These are phyloP conservation scores for Gryllus bimaculatus DNA, from an alignment of 1,140 invertebrate species.

Conservation along the genomic window DNA sequence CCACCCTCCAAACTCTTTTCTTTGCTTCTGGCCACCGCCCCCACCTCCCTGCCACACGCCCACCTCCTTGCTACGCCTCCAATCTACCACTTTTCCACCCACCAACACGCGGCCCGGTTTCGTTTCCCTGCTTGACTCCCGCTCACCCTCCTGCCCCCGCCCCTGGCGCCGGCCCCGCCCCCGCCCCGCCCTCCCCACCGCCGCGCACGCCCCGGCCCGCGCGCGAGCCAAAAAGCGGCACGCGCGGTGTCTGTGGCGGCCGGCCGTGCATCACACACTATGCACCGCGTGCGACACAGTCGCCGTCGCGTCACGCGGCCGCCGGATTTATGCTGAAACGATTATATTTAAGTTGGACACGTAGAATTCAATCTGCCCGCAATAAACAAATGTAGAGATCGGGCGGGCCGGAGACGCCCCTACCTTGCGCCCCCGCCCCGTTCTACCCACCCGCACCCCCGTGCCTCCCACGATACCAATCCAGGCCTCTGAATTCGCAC, in stretches of 20 bases:
- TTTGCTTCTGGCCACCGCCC: no score
- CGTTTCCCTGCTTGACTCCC: no score
- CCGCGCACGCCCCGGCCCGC: no score
- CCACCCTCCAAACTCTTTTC: no score
- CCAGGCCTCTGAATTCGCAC: no score
- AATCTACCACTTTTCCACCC: no score
- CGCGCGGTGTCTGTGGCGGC: background rate
- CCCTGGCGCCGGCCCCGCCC: no score
- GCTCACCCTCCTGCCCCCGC: no score
- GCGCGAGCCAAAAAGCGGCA: background rate
- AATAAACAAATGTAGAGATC: background rate
- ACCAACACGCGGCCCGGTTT: no score
- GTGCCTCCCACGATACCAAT: background rate
- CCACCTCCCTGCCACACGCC: background rate
- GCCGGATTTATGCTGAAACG: background rate
- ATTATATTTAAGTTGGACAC: conserved; percentile 5
- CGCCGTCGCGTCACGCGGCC: background rate
- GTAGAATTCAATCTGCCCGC: background rate
- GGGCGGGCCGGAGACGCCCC: background rate
- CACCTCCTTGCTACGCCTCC: no score
- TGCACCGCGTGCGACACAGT: background rate
- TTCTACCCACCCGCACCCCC: background rate
- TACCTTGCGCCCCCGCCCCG: background rate
- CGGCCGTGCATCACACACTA: background rate
- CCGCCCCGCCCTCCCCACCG: no score